phyloP scores from a whole-genome alignment of 2,888 invertebrate species.

The Dynastes maya region DNA sequence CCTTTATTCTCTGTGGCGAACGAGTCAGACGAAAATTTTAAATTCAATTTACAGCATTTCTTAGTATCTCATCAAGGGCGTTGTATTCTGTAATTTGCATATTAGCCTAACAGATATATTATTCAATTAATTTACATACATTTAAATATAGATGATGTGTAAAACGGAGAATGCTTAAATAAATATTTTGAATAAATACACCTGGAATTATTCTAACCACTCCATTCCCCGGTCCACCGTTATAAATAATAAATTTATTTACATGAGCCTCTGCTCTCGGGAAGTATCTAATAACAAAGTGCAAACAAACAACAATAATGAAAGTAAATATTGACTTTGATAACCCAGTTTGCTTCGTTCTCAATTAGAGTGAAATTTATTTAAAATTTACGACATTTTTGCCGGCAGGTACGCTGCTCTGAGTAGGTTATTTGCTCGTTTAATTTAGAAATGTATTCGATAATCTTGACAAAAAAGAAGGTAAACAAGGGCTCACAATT shows the following conservation, averaged over 20 bases:
- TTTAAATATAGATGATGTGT: slow-evolving; percentile 17
- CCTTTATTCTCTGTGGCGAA: neutral
- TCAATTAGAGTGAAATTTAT: slow-evolving; percentile 17
- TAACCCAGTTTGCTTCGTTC: neutral
- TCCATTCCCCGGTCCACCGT: neutral
- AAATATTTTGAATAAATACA: slow-evolving; percentile 21
- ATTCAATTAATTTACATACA: slow-evolving; percentile 30
- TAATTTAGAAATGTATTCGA: too few relatives aligned
- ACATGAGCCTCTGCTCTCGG: neutral
- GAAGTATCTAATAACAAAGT: slow-evolving; percentile 23
- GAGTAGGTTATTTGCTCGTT: too few relatives aligned
- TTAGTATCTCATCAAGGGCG: neutral
- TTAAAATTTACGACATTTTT: slow-evolving; percentile 8
- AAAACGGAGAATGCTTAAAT: neutral
- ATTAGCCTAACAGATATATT: slow-evolving; percentile 7
- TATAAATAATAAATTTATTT: slow-evolving; percentile 29
- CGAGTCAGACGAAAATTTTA: neutral
- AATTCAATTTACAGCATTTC: slow-evolving; percentile 13
- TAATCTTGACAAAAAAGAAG: too few relatives aligned
- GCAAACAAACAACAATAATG: slow-evolving; percentile 24
- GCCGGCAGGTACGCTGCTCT: neutral
- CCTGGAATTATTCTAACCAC: slow-evolving; percentile 16
- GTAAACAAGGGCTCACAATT: too few relatives aligned
- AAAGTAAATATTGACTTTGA: slow-evolving; percentile 24
- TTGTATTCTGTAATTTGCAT: neutral